Evolutionary conservation across 2,888 invertebrate species (phyloP), one percentile per base, ranked within the genome.

Genomic region (Disparrhopalites patrizii): DNA sequence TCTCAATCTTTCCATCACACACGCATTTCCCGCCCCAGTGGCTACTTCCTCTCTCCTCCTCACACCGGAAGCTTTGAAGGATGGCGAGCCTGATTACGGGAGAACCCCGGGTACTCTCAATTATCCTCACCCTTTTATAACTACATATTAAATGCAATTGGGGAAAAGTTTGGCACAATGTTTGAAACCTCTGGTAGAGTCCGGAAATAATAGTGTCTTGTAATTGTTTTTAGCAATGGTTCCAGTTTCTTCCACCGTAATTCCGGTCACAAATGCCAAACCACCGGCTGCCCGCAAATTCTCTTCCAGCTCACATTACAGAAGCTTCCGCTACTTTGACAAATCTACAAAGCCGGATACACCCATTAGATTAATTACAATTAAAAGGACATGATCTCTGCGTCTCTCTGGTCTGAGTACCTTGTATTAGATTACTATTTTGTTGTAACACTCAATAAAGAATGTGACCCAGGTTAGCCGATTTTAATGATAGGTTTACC

Each of bases 181-280:
- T n/a, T n/a, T n/a, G n/a, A n/a, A n/a, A n/a, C n/a, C n/a, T n/a
- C n/a, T n/a, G n/a, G n/a, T n/a, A n/a, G n/a, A n/a, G n/a, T n/a
- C n/a, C n/a, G n/a, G n/a, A n/a, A n/a, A n/a, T n/a, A n/a, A n/a
- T n/a, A n/a, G n/a, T n/a, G n/a, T n/a, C n/a, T n/a, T 18, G 43
- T 50, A 1, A 23, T 40, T 55, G 20, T 13, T 60, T 58, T 4
- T 18, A 72, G 70, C 47, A 20, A 69, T 73, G 70, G 66, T 69
- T 2, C 67, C 72, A 27, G 70, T 73, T 2, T 73, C 72, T 18
- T 73, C 72, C 0, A 73, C 72, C 1, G 72, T 71, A 0, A 71
- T 71, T 40, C 69, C 72, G 10, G 54, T 72, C 4, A 40, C 33
- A n/a, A 62, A 68, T 31, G 47, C 66, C 2, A 57, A 50, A 58